Percentiles rank a stretch among this genome's conserved stretches.
phyloP scores from a whole-genome alignment of 2,113 vertebrate species.

The Crotalus helleri region DNA sequence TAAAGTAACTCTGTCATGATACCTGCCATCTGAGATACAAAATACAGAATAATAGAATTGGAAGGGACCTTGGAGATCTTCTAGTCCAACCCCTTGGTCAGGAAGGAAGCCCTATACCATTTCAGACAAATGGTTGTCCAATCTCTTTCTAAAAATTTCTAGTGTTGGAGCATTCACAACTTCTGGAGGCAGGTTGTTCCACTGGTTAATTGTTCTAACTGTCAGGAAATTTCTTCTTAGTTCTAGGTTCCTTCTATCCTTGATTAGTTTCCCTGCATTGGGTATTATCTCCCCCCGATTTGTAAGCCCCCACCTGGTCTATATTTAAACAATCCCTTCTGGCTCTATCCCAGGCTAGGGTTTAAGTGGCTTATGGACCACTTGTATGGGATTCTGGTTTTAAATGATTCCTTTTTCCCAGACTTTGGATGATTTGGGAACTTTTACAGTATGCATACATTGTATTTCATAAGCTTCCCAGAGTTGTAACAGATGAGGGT shows the following conservation, averaged over 20 bases:
- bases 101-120: too few relatives aligned
- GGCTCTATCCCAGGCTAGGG: background rate
- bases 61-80: too few relatives aligned
- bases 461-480: background rate
- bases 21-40: background rate
- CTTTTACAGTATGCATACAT: background rate
- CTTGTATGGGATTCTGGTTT: background rate
- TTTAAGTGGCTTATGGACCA: background rate
- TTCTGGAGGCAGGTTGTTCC: too few relatives aligned
- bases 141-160: too few relatives aligned
- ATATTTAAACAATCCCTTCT: background rate
- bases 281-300: background rate
- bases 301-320: background rate
- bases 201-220: too few relatives aligned
- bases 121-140: too few relatives aligned
- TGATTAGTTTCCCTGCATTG: background rate
- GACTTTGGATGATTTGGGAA: background rate
- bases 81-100: too few relatives aligned
- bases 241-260: background rate
- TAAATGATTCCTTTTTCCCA: background rate
- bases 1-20: background rate
- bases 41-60: background rate
- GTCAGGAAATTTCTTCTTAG: too few relatives aligned
- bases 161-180: too few relatives aligned
- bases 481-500: background rate